Base-by-base conservation (phyloP, 2,113 vertebrate genomes). In the Catharus bicknelli region DNA sequence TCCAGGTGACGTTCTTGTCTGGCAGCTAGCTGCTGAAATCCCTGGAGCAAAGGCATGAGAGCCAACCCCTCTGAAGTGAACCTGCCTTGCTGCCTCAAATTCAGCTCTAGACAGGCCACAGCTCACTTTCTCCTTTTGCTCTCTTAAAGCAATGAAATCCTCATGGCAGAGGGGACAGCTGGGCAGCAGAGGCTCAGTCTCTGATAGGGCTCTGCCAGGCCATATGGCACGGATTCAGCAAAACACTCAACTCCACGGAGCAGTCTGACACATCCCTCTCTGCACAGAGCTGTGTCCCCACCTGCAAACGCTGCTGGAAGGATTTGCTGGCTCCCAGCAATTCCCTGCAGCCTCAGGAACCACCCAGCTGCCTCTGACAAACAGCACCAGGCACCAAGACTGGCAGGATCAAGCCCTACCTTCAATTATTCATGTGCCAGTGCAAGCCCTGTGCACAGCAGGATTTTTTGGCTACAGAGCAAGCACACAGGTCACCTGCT, bases 401-500 rank as follows among this genome's bases (percentile, higher is more conserved):
- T 38, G 11, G 10, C 70, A 29, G 87, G 47, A 83, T 73, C 42
- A 64, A 90, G 78, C 1, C 3, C 57, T 69, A 58, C 88, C 38
- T 86, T 92, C 66, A 94, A 86, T 94, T 90, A 95, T 88, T 89
- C 83, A 88, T 29, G 30, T 23, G 59, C 10, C 3, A 86, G 76
- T 13, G 61, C 73, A 45, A 90, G 83, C 16, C 83, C 51, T 34
- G 75, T 7, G 84, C 89, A 19, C 84, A 90, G 94, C 86, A 30
- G n/a, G 81, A 87, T 23, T 90, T 47, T 93, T 82, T 62, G 86
- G 88, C 78, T 73, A 75, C 83, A 89, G 86, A 92, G 66, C 72
- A 63, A 15, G 14, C 64, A 36, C 73, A 21, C 10, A 7, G 83
- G 83, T 82, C 90, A 84, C 83, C 92, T 18, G 70, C 91, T 89